A percentile compares a stretch with the other conserved stretches of the same genome.
These are phyloP conservation scores for Centropyge bicolor DNA, from an alignment of 2,797 vertebrate genomes.

Conservation along the genomic window DNA sequence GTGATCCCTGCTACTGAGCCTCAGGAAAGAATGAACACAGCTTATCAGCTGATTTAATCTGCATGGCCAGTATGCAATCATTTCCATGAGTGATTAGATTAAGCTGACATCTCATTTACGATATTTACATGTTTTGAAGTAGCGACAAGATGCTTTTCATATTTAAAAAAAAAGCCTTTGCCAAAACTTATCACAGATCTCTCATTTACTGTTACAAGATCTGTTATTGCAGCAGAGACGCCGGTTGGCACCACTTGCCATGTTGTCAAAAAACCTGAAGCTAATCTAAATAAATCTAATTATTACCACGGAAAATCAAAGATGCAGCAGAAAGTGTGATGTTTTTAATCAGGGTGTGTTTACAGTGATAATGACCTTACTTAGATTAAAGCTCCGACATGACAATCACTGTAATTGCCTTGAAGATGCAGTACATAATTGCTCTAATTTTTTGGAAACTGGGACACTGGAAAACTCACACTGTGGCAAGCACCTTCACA, in stretches of 20 bases:
- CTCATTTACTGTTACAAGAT: slow-evolving; percentile 12
- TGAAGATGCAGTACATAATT: slow-evolving; percentile 40
- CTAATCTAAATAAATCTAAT: slow-evolving; percentile 41
- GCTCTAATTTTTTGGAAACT: slow-evolving; percentile 9
- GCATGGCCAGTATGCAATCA: background rate
- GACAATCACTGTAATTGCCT: slow-evolving; percentile 61
- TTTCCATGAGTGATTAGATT: slow-evolving; percentile 45
- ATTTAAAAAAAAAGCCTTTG: background rate
- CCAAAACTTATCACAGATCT: slow-evolving; percentile 6
- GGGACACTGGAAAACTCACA: slow-evolving; percentile 9
- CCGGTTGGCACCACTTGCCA: slow-evolving; percentile 13
- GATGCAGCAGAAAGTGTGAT: slow-evolving; percentile 19
- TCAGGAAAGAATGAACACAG: background rate
- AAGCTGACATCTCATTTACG: slow-evolving; percentile 38
- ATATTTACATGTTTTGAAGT: slow-evolving; percentile 24
- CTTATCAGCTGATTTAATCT: slow-evolving; percentile 28
- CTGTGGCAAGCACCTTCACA: background rate
- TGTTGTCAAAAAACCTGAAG: slow-evolving; percentile 12
- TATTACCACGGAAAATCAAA: slow-evolving; percentile 39
- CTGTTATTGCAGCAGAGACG: slow-evolving; percentile 5
- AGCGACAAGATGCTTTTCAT: slow-evolving; percentile 2
- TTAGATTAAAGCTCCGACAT: slow-evolving; percentile 52
- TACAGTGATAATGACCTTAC: slow-evolving; percentile 46
- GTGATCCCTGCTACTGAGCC: slow-evolving; percentile 6
- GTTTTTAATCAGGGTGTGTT: slow-evolving; percentile 66